Base-by-base conservation (phyloP, 2,888 invertebrate genomes). In the Kuschelorhynchus macadamiae region DNA sequence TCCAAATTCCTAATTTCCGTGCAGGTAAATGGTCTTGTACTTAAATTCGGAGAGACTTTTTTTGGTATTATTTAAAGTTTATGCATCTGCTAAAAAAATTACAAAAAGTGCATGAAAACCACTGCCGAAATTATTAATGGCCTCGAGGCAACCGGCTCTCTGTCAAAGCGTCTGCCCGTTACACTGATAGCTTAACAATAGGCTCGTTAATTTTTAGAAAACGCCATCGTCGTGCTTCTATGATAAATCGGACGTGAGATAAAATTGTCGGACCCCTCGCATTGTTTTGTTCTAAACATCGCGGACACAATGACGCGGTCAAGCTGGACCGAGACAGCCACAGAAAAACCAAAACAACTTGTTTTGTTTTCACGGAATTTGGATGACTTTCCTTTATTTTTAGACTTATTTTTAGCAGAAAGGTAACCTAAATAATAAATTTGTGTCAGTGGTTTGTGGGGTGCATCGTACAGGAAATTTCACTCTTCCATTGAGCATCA, bases 161-260 rank as follows among this genome's bases (percentile, higher is more conserved):
- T 56, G 67, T 67, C 67, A 67, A 67, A 67, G 67, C 67, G 47
- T 49, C 67, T 67, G 67, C 50, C 67, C 56, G 67, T 67, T 61
- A 67, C 61, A 56, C 61, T 67, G 67, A 67, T 67, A 67, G 67
- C 61, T 49, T 67, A 67, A 67, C 67, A 67, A 67, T 67, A 44
- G 67, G 53, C 56, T 67, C 67, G 67, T 67, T 67, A 67, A 67
- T 67, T 67, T 67, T 67, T 67, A 67, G 67, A 67, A 67, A 67
- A 67, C 61, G 56, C 67, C 50, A 39, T 47, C 59, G 18, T 32
- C 66, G 61, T 41, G 18, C 53, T 49, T 17, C 61, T 67, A 67
- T 67, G 67, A 67, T 67, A 61, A 67, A 67, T 67, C 60, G 67
- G 55, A 61, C 50, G 44, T 11, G 67, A 33, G 67, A 61, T 67